phyloP scores from a whole-genome alignment of 2,113 vertebrate species.

The Apodemus speciosus region DNA sequence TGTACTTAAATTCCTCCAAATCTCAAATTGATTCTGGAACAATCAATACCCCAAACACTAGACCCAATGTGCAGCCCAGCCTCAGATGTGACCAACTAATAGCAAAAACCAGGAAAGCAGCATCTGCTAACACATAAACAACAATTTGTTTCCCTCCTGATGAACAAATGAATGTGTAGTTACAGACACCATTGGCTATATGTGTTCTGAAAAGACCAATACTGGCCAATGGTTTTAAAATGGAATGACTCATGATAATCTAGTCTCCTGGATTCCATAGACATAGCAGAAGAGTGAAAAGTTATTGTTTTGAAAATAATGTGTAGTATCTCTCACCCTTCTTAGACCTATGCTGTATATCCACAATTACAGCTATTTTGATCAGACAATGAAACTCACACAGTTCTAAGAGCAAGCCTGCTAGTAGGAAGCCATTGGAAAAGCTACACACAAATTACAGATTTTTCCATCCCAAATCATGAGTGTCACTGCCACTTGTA shows the following conservation, averaged over 20 bases:
- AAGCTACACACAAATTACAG: neutral
- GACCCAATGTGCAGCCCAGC: neutral
- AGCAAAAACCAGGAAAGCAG: constrained; percentile 2
- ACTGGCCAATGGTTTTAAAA: neutral
- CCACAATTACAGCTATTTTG: neutral
- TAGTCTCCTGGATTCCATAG: neutral
- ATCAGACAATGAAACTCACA: neutral
- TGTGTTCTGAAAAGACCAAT: neutral
- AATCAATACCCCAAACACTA: neutral
- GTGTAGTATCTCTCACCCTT: neutral
- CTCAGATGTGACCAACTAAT: neutral
- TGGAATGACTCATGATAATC: neutral
- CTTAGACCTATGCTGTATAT: neutral
- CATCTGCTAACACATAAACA: neutral
- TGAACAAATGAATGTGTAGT: neutral
- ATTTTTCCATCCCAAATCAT: neutral
- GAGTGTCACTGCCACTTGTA: neutral
- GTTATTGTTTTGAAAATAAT: neutral
- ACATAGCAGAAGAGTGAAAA: neutral
- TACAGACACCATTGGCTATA: neutral
- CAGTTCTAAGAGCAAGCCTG: no score
- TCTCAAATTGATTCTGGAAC: constrained; percentile 15
- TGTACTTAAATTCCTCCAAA: neutral
- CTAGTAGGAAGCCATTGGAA: neutral
- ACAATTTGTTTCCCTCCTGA: neutral